Conservation (phyloP, 2,113 vertebrate species). For the Malurus elegans region DNA sequence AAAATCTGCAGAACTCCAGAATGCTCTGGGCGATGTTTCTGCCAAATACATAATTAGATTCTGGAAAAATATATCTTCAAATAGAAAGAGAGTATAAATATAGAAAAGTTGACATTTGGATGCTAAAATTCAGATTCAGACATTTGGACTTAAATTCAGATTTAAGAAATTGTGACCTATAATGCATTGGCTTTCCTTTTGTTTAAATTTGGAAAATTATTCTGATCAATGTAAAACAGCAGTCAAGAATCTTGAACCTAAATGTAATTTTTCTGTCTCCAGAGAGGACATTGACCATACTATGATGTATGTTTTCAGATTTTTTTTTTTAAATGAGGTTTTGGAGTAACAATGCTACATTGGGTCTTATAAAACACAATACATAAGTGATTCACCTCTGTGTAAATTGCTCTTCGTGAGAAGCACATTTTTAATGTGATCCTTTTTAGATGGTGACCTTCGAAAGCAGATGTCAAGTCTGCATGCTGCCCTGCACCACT, state of each 20-base stretch:
- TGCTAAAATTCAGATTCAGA: background rate
- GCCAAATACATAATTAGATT: constrained; percentile 25
- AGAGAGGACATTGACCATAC: background rate
- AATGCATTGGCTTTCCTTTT: background rate
- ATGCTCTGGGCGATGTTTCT: constrained; percentile 21
- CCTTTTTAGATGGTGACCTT: background rate
- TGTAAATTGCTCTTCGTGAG: background rate
- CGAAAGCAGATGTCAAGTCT: background rate
- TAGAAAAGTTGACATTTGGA: constrained; percentile 5
- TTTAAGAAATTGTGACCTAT: background rate
- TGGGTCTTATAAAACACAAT: background rate
- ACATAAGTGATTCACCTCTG: background rate
- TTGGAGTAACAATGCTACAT: background rate
- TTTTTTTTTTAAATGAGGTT: background rate
- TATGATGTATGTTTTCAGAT: background rate
- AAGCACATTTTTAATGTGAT: background rate
- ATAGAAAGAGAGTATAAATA: constrained; percentile 7
- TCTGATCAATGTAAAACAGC: background rate
- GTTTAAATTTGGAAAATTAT: background rate
- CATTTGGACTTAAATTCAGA: background rate
- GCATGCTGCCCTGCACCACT: background rate
- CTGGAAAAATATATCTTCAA: constrained; percentile 32
- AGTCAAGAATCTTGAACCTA: background rate
- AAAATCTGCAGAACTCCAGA: constrained; percentile 34
- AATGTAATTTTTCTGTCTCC: background rate